phyloP scores from a whole-genome alignment of 2,113 vertebrate genomes.

The Polypterus senegalus region DNA sequence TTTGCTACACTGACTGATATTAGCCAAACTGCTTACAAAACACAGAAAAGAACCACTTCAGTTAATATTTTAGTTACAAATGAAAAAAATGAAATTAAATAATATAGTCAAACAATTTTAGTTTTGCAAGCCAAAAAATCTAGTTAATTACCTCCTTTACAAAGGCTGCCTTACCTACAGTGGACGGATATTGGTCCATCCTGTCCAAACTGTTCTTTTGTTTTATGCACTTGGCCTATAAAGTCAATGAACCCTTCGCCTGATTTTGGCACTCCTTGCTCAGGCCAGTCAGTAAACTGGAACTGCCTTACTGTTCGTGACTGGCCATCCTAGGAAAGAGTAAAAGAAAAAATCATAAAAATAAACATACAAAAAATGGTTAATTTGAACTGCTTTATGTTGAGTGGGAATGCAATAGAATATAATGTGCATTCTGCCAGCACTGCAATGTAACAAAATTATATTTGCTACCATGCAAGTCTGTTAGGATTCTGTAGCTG shows the following conservation, averaged over 20 bases:
- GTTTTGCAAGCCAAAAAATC: too few relatives aligned
- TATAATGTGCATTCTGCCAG: too few relatives aligned
- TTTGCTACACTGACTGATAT: background rate
- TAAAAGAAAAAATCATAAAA: conserved; percentile 18
- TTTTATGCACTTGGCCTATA: conserved; percentile 98
- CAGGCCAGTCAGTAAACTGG: conserved; percentile 98
- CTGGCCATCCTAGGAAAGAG: conserved; percentile 74
- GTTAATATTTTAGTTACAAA: too few relatives aligned
- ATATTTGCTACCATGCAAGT: too few relatives aligned
- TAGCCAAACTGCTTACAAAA: too few relatives aligned
- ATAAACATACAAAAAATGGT: background rate
- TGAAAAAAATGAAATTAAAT: too few relatives aligned
- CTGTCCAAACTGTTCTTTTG: conserved; percentile 97
- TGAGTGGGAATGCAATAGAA: too few relatives aligned
- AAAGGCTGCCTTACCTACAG: conserved; percentile 71
- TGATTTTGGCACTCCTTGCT: conserved; percentile 97
- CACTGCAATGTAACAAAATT: too few relatives aligned
- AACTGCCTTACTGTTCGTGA: conserved; percentile 95
- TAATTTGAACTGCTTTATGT: too few relatives aligned
- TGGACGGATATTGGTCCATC: conserved; percentile 98
- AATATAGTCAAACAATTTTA: too few relatives aligned
- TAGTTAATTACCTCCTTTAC: background rate
- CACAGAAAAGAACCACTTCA: too few relatives aligned
- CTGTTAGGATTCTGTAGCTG: too few relatives aligned
- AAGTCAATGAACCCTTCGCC: conserved; percentile 98